Evolutionary conservation across 2,888 invertebrate species (phyloP).

Genomic region (Xanthia icteritia): DNA sequence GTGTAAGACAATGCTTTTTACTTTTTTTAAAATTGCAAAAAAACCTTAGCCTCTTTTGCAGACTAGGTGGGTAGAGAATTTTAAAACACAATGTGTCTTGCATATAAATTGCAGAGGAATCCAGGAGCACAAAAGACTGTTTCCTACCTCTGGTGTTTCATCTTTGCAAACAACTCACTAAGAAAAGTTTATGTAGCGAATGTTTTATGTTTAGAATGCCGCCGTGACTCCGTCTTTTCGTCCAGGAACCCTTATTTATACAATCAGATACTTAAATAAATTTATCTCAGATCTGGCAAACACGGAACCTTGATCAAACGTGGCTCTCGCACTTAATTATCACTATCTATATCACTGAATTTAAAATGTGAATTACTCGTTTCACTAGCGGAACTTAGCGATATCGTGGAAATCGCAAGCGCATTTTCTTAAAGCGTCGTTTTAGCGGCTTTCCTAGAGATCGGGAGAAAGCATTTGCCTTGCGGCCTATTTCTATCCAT

Average conservation of each 20-base stretch:
- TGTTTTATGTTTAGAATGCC: neutral
- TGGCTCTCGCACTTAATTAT: slow-evolving; percentile 16
- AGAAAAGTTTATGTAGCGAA: neutral
- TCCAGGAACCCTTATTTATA: neutral
- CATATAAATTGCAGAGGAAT: slow-evolving; percentile 3
- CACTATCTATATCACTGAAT: slow-evolving; percentile 47
- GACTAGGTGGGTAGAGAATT: neutral
- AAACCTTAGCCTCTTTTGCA: neutral
- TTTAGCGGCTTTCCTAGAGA: slow-evolving; percentile 66
- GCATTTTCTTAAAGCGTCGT: slow-evolving; percentile 58
- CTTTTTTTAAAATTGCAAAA: neutral
- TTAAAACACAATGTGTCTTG: neutral
- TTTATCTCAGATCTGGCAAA: neutral
- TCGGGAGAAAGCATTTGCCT: slow-evolving; percentile 75
- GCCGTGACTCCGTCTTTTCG: neutral
- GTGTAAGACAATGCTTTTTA: slow-evolving; percentile 8
- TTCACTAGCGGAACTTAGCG: slow-evolving; percentile 53
- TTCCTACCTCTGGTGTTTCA: neutral
- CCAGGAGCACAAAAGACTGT: slow-evolving; percentile 14
- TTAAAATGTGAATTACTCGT: slow-evolving; percentile 61
- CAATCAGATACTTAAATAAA: slow-evolving; percentile 1
- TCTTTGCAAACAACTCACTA: slow-evolving; percentile 10
- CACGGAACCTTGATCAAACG: slow-evolving; percentile 16
- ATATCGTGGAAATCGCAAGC: slow-evolving; percentile 59
- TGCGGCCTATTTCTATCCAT: slow-evolving; percentile 74